Percentiles rank a stretch among this genome's conserved stretches.
phyloP scores from a whole-genome alignment of 2,888 invertebrate species.

The Caenorhabditis sp. region DNA sequence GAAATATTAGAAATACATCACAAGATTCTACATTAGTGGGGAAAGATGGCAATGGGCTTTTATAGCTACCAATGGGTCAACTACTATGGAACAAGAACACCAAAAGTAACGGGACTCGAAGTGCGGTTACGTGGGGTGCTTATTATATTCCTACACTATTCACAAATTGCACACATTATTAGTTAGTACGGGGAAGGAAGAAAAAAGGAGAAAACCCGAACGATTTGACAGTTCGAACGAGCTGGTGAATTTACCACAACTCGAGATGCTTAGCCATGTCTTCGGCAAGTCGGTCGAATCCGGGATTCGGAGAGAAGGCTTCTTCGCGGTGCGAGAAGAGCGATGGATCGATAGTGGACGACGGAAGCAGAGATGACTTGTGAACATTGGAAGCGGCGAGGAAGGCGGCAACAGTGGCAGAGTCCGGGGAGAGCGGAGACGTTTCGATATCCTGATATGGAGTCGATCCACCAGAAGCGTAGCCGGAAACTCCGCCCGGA shows the following conservation, averaged over 20 bases:
- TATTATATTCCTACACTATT: slow-evolving; percentile 49
- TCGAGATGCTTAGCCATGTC: slow-evolving; percentile 73
- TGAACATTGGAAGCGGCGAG: slow-evolving; percentile 26
- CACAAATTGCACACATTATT: slow-evolving; percentile 53
- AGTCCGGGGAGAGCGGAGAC: slow-evolving; percentile 22
- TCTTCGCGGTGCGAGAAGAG: slow-evolving; percentile 39
- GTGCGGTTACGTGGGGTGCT: slow-evolving; percentile 3
- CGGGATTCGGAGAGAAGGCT: slow-evolving; percentile 41
- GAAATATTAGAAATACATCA: slow-evolving; percentile 51
- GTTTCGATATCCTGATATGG: slow-evolving; percentile 44
- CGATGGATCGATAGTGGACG: slow-evolving; percentile 13
- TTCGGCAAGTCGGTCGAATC: slow-evolving; percentile 70
- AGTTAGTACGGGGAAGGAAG: slow-evolving; percentile 43
- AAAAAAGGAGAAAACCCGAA: not conserved
- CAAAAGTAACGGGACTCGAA: not conserved
- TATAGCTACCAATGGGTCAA: slow-evolving; percentile 8
- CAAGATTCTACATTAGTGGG: slow-evolving; percentile 43
- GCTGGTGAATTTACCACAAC: slow-evolving; percentile 51
- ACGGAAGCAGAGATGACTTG: slow-evolving; percentile 24
- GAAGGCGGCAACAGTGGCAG: slow-evolving; percentile 15
- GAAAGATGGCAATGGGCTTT: not conserved
- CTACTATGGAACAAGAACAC: slow-evolving; percentile 30
- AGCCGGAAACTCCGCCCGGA: slow-evolving; percentile 42
- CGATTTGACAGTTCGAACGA: slow-evolving; percentile 30
- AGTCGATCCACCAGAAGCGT: slow-evolving; percentile 45